Evolutionary conservation across 2,113 vertebrate genomes (phyloP).

Genomic region (Istiophorus platypterus): DNA sequence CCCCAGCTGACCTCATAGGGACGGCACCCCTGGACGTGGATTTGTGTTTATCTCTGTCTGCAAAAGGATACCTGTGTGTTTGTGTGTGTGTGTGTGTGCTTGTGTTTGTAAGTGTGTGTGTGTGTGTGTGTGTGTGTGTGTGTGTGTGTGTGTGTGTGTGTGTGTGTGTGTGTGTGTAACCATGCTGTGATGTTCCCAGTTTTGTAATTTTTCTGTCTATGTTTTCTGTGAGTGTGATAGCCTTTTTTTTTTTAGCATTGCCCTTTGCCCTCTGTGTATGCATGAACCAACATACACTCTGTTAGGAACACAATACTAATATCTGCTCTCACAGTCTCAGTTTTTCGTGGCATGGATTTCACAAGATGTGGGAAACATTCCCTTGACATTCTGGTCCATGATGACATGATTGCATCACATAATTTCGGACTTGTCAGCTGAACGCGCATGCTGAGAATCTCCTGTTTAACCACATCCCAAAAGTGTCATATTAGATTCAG

Average conservation of each 20-base stretch:
- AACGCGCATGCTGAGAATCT: too few species aligned
- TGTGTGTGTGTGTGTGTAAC: conserved; percentile 5
- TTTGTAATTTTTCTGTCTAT: conserved; percentile 34
- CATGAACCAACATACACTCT: neutral
- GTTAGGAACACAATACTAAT: too few species aligned
- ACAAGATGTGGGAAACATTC: too few species aligned
- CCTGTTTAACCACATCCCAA: too few species aligned
- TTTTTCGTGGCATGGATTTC: neutral
- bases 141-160: conserved; percentile 13
- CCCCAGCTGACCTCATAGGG: conserved; percentile 43
- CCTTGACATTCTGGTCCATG: neutral
- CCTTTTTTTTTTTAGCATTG: neutral
- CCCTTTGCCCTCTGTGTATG: neutral
- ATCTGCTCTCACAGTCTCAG: neutral
- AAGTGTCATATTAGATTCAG: too few species aligned
- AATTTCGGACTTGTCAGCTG: neutral
- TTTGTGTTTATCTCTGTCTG: conserved; percentile 36
- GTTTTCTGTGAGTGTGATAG: conserved; percentile 12
- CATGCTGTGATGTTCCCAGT: conserved; percentile 2
- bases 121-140: conserved; percentile 6
- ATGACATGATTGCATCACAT: neutral
- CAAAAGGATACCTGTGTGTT: conserved; percentile 7
- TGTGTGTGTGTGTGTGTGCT: conserved; percentile 15
- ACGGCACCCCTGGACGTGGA: conserved; percentile 42
- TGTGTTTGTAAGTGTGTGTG: conserved; percentile 10